These are phyloP conservation scores for Pachyrhynchus sulphureomaculatus DNA, from an alignment of 1,140 invertebrate species.

Conservation along the genomic window DNA sequence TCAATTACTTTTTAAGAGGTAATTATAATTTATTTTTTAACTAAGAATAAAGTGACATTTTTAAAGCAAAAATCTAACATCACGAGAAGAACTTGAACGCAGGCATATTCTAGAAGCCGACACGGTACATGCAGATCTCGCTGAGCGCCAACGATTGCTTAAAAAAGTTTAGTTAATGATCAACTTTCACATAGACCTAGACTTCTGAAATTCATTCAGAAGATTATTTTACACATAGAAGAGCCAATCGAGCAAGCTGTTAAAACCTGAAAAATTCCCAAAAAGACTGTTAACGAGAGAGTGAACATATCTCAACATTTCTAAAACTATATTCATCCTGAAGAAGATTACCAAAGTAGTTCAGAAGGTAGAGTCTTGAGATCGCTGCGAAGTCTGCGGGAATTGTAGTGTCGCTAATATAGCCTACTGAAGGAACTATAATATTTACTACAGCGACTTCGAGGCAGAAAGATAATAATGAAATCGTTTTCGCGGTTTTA, in stretches of 20 bases:
- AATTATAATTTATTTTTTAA: no score
- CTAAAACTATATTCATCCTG: conserved; percentile 77
- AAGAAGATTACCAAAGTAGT: conserved; percentile 80
- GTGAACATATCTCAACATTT: conserved; percentile 80
- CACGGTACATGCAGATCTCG: conserved; percentile 85
- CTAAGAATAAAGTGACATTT: no score
- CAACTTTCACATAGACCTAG: conserved; percentile 93
- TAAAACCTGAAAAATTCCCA: conserved; percentile 89
- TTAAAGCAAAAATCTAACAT: conserved; percentile 97
- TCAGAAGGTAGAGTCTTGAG: conserved; percentile 67
- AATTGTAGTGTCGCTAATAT: conserved; percentile 66
- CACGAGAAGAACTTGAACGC: conserved; percentile 88
- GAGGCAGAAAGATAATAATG: conserved; percentile 50
- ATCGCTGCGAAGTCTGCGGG: conserved; percentile 65
- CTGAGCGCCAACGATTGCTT: conserved; percentile 90
- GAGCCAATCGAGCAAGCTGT: conserved; percentile 89
- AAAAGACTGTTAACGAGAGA: conserved; percentile 88
- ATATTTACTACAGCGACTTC: conserved; percentile 57
- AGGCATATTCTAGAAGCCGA: conserved; percentile 89
- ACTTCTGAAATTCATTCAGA: conserved; percentile 93
- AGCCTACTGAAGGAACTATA: conserved; percentile 58
- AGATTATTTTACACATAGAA: conserved; percentile 93
- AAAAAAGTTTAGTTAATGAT: conserved; percentile 94
- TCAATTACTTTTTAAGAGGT: no score
- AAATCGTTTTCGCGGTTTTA: conserved; percentile 61